Base-by-base conservation (phyloP, 1,140 invertebrate species). In the Ylistrum balloti region DNA sequence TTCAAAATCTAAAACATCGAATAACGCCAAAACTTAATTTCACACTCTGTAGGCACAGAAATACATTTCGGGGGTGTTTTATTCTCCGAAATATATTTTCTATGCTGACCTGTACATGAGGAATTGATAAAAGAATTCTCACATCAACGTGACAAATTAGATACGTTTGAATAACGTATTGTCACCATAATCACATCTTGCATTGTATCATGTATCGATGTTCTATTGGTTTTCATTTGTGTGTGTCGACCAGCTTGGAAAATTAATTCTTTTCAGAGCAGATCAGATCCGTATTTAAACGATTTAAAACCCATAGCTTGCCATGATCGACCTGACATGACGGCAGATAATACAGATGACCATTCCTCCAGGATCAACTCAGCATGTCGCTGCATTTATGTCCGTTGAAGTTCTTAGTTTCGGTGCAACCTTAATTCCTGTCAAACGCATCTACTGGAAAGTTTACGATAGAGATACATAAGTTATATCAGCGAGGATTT, bases 231-330 rank as follows among this genome's bases (percentile, higher is more conserved):
- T 74, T 74, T n/a, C 56, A 74, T 74, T 74, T 74, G 56, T 74
- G 56, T 74, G n/a, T 74, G 56, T 74, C 22, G 56, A 74, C 56
- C 56, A 74, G n/a, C 56, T 74, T 74, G 56, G 56, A 74, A 74
- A 74, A 74, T 74, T 74, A 74, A 74, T 74, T 74, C 56, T 74
- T 74, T 74, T 74, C 56, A 74, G 17, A 74, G 56, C 56, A n/a
- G 56, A 74, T n/a, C 56, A 74, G 56, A 74, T 74, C 22, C 56
- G 56, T 74, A 74, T 74, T 28, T 74, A 74, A 74, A 74, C n/a
- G 56, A 11, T 28, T 74, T 74, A 74, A 74, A 74, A 3, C 22
- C 56, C 17, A 13, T 5, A 74, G n/a, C 56, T 11, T 5, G n/a
- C 28, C 5, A 3, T 3, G 56, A n/a, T 28, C 56, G 56, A 74